These are phyloP conservation scores for Leucozona laternaria DNA, from an alignment of 2,888 invertebrate genomes.

Conservation along the genomic window DNA sequence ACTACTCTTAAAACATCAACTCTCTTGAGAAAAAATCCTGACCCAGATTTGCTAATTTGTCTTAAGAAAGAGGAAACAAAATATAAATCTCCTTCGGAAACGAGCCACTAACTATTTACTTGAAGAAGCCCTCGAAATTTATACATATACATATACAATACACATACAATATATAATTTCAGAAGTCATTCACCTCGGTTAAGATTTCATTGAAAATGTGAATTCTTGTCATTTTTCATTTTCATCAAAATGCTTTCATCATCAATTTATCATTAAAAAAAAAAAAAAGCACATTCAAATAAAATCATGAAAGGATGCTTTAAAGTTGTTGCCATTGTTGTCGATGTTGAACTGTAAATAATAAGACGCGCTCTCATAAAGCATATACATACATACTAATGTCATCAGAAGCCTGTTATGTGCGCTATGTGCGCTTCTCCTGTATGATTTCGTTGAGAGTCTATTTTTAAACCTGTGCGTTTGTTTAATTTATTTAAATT, in stretches of 20 bases:
- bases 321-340: not conserved
- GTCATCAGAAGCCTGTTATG: conserved; percentile 38
- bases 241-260: conserved; percentile 41
- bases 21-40: conserved; percentile 16
- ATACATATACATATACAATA: no score
- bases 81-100: not conserved
- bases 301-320: conserved; percentile 16
- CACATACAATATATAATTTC: no score
- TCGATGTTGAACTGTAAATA: not conserved
- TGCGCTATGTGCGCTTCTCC: not conserved
- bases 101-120: not conserved
- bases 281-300: conserved; percentile 10
- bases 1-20: not conserved
- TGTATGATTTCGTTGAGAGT: not conserved
- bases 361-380: not conserved
- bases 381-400: no score
- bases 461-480: conserved; percentile 68
- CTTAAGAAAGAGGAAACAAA: conserved; percentile 14
- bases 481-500: conserved; percentile 71
- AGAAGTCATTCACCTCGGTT: conserved; percentile 47
- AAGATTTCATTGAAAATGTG: conserved; percentile 28
- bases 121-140: not conserved
- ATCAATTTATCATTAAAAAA: not conserved
- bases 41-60: conserved; percentile 33
- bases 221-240: not conserved